phyloP scores from a whole-genome alignment of 2,797 vertebrate species.

The Lepus townsendii region DNA sequence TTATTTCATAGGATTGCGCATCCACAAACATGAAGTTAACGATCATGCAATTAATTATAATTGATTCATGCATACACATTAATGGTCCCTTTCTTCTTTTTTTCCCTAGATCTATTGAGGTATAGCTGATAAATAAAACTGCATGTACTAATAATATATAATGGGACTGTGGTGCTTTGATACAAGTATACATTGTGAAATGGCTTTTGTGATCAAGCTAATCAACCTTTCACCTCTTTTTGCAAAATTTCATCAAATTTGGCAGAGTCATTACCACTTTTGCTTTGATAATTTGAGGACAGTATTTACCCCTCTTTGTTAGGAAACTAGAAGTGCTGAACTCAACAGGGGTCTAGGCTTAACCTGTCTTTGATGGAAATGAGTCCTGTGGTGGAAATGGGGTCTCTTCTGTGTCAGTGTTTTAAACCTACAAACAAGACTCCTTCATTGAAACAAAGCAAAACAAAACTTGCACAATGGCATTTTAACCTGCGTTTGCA shows the following conservation, averaged over 20 bases:
- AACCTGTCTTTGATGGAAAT: neutral
- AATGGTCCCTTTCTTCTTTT: conserved; percentile 69
- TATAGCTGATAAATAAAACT: neutral
- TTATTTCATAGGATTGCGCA: neutral
- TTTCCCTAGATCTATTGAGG: neutral
- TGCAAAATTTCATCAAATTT: neutral
- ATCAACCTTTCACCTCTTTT: neutral
- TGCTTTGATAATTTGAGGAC: neutral
- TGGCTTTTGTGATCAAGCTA: neutral
- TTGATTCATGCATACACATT: conserved; percentile 76
- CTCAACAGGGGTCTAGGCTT: neutral
- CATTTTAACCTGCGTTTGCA: conserved; percentile 35
- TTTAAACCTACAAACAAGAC: neutral
- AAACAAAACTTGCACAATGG: conserved; percentile 26
- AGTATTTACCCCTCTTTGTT: neutral
- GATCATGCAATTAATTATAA: neutral
- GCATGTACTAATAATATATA: too few relatives aligned
- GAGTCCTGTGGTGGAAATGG: neutral
- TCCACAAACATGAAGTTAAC: neutral
- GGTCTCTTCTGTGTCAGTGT: neutral
- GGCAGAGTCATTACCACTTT: neutral
- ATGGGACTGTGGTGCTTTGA: neutral
- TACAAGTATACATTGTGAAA: neutral
- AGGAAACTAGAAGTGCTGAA: neutral
- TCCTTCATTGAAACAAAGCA: conserved; percentile 36